phyloP scores from a whole-genome alignment of 2,888 invertebrate genomes.

The Sminthurinus aureus region DNA sequence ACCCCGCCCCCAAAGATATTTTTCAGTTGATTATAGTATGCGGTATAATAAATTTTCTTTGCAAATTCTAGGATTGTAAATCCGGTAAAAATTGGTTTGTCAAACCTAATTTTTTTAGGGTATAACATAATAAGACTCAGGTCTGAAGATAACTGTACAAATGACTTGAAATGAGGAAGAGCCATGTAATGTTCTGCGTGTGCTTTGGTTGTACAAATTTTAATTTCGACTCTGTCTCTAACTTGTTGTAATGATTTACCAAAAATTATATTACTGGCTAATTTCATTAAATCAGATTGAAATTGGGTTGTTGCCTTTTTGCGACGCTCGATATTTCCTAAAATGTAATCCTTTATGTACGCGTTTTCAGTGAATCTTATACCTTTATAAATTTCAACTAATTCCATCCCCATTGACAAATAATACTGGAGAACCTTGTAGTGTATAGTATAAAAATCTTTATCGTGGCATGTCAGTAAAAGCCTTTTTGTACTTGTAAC shows the following conservation, averaged over 20 bases:
- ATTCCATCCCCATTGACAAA: background rate
- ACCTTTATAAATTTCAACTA: background rate
- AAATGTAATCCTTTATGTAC: background rate
- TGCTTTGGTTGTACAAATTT: background rate
- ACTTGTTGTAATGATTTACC: background rate
- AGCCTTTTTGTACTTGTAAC: background rate
- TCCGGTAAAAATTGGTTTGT: background rate
- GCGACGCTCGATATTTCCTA: background rate
- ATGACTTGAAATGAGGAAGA: background rate
- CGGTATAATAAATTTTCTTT: background rate
- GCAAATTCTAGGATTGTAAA: background rate
- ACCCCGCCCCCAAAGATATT: background rate
- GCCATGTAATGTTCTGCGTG: background rate
- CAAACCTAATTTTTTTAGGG: background rate
- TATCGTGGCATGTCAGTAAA: background rate
- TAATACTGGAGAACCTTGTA: conserved; percentile 1
- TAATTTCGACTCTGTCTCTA: background rate
- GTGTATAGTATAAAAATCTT: background rate
- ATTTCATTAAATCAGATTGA: background rate
- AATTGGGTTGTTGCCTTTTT: background rate
- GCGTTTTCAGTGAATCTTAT: background rate
- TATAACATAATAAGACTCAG: background rate
- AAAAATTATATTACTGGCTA: background rate
- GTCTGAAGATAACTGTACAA: background rate
- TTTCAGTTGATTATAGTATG: background rate